These are phyloP conservation scores for Grus americana DNA, from an alignment of 2,113 vertebrate genomes.

Conservation along the genomic window DNA sequence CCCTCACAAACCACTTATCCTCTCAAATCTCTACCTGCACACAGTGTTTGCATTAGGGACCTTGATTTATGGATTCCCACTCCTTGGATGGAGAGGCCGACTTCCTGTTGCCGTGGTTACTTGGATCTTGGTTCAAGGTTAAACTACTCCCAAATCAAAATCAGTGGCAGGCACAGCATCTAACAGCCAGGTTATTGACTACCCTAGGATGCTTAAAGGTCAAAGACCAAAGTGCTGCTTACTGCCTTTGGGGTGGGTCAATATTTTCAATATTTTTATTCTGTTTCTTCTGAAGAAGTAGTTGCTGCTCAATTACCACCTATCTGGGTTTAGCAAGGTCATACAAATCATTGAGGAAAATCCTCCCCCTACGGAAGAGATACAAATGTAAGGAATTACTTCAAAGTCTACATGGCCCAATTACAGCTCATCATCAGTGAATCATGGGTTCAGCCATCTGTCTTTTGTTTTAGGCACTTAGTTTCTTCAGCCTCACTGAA, in stretches of 20 bases:
- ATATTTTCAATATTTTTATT: slow-evolving; percentile 83
- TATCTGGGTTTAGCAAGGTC: slow-evolving; percentile 72
- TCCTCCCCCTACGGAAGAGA: background rate
- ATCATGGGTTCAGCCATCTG: background rate
- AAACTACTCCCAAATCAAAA: slow-evolving; percentile 81
- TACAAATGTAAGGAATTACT: slow-evolving; percentile 42
- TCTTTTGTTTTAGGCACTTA: background rate
- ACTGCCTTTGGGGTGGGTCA: slow-evolving; percentile 76
- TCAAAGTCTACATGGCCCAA: slow-evolving; percentile 13
- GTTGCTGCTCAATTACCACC: slow-evolving; percentile 73
- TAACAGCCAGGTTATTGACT: slow-evolving; percentile 78
- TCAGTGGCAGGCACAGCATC: slow-evolving; percentile 70
- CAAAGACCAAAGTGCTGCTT: slow-evolving; percentile 77
- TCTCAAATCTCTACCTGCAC: slow-evolving; percentile 82
- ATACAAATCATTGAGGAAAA: slow-evolving; percentile 62
- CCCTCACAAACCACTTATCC: slow-evolving; percentile 82
- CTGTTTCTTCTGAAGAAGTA: slow-evolving; percentile 71
- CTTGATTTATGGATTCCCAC: slow-evolving; percentile 83
- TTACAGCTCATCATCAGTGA: background rate
- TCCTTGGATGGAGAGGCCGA: slow-evolving; percentile 70
- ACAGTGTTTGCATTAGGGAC: slow-evolving; percentile 83
- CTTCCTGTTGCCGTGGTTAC: slow-evolving; percentile 86
- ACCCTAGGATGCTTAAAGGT: slow-evolving; percentile 77
- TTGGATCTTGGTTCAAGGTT: slow-evolving; percentile 82
- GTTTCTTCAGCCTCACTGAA: background rate